Percentiles rank a stretch among this genome's conserved stretches.
Conservation (phyloP, 2,797 vertebrate genomes). For the Orientallactaga sibirica region DNA sequence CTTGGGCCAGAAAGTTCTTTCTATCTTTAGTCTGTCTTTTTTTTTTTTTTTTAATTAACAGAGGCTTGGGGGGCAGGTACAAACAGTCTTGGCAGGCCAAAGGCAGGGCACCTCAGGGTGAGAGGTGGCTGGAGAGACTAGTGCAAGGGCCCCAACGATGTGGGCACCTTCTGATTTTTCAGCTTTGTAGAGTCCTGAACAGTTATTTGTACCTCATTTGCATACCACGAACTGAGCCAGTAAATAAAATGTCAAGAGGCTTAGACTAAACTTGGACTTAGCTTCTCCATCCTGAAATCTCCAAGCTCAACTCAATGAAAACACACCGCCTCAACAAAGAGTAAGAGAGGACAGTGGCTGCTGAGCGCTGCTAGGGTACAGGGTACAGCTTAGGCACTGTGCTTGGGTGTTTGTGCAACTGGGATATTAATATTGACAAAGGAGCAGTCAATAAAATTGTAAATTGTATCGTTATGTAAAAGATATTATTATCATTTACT, state of each 20-base stretch:
- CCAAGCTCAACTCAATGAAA: slow-evolving; percentile 16
- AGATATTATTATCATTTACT: background rate
- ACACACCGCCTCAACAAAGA: background rate
- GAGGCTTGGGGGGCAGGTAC: background rate
- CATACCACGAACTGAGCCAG: slow-evolving; percentile 43
- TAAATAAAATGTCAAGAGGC: slow-evolving; percentile 52
- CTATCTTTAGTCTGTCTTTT: background rate
- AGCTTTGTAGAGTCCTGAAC: background rate
- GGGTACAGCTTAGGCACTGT: background rate
- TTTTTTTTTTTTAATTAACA: background rate
- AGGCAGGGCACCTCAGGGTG: background rate
- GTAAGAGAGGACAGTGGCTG: background rate
- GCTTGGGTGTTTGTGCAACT: background rate
- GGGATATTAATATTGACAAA: background rate
- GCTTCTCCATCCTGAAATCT: slow-evolving; percentile 12
- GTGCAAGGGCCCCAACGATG: background rate
- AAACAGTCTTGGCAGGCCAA: slow-evolving; percentile 25
- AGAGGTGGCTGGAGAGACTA: background rate
- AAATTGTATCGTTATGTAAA: background rate
- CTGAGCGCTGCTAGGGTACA: background rate
- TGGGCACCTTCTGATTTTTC: background rate
- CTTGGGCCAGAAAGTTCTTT: slow-evolving; percentile 56
- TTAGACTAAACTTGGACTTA: slow-evolving; percentile 17
- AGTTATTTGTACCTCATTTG: slow-evolving; percentile 47
- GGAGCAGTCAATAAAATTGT: background rate